Percentiles rank a stretch among this genome's conserved stretches.
These are phyloP conservation scores for Alces alces DNA, from an alignment of 2,113 vertebrate genomes.

Conservation along the genomic window DNA sequence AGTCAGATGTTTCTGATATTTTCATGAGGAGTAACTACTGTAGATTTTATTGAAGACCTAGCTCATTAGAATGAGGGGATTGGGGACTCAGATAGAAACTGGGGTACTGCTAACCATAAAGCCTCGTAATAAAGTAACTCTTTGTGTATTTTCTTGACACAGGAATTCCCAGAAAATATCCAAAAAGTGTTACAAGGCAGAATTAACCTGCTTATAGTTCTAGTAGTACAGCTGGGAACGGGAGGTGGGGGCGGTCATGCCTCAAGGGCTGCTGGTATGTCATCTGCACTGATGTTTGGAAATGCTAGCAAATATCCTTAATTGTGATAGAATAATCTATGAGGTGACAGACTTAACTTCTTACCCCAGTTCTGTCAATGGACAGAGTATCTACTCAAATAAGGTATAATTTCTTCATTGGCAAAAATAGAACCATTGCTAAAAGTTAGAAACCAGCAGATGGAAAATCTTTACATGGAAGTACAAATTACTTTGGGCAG, in stretches of 20 bases:
- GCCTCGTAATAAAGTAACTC: neutral
- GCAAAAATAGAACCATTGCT: slow-evolving; percentile 61
- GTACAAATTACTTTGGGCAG: slow-evolving; percentile 71
- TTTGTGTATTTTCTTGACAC: neutral
- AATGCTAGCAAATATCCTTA: neutral
- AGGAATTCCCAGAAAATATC: neutral
- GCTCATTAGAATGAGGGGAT: neutral
- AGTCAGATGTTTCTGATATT: neutral
- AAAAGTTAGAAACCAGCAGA: slow-evolving; percentile 64
- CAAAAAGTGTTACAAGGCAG: neutral
- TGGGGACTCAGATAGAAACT: neutral
- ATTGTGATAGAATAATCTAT: neutral
- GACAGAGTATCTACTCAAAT: slow-evolving; percentile 38
- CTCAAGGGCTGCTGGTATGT: neutral
- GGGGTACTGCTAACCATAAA: neutral
- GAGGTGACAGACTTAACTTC: neutral
- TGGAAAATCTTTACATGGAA: slow-evolving; percentile 75
- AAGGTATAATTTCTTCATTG: slow-evolving; percentile 9
- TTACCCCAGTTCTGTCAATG: neutral
- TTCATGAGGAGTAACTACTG: neutral
- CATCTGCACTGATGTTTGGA: neutral
- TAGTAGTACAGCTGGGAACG: neutral
- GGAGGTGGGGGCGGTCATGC: neutral
- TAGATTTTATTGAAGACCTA: neutral
- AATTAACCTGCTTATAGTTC: neutral